These are phyloP conservation scores for Electrona antarctica DNA, from an alignment of 2,113 vertebrate species.

Conservation along the genomic window DNA sequence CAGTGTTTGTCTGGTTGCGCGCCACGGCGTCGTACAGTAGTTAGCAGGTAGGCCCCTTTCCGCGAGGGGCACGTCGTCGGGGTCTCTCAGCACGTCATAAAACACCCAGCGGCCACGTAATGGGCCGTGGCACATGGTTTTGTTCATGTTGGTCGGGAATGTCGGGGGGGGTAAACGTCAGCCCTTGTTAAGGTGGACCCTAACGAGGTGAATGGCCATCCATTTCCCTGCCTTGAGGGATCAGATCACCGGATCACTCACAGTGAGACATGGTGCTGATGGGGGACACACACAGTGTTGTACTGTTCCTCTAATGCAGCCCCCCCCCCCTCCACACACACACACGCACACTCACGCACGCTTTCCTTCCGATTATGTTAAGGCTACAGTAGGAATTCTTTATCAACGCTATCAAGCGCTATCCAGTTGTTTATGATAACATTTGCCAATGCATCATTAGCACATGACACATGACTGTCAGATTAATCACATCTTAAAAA, in stretches of 20 bases:
- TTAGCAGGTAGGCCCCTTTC: constrained; percentile 17
- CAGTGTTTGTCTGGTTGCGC: neutral
- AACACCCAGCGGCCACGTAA: constrained; percentile 37
- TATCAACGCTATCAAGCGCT: neutral
- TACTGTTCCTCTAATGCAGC: neutral
- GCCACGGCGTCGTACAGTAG: constrained; percentile 13
- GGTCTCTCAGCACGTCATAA: constrained; percentile 57
- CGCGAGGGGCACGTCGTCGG: neutral
- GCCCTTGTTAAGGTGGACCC: constrained; percentile 41
- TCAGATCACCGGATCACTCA: constrained; percentile 30
- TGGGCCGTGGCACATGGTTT: constrained; percentile 28
- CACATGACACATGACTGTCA: neutral
- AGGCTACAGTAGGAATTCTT: neutral
- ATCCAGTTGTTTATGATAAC: neutral
- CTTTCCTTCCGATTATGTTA: neutral
- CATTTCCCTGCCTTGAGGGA: constrained; percentile 44
- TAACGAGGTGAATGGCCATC: constrained; percentile 27
- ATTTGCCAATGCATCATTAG: neutral
- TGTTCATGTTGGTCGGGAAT: constrained; percentile 19
- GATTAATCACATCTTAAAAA: no score
- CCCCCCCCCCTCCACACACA: neutral
- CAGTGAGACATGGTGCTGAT: neutral
- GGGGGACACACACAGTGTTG: neutral
- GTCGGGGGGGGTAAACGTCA: constrained; percentile 30
- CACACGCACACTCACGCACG: neutral